A percentile compares a stretch with the other conserved stretches of the same genome.
These are phyloP conservation scores for Gopherus flavomarginatus DNA, from an alignment of 2,113 vertebrate species.

Conservation along the genomic window DNA sequence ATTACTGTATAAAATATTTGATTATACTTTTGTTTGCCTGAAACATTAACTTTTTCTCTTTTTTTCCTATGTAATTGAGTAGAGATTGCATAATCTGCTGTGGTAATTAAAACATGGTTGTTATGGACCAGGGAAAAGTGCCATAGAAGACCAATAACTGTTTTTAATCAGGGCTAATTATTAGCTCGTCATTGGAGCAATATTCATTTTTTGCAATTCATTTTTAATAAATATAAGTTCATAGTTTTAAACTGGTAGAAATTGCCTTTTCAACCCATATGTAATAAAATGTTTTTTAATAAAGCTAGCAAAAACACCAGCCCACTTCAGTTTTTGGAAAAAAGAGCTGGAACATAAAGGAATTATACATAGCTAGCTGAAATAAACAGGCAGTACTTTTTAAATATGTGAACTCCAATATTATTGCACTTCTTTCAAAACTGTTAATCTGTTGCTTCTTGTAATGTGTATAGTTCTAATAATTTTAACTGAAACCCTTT, in stretches of 20 bases:
- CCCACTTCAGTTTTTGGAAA: slow-evolving; percentile 55
- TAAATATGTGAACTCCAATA: slow-evolving; percentile 74
- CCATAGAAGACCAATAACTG: slow-evolving; percentile 94
- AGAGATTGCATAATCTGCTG: slow-evolving; percentile 73
- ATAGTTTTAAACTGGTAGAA: slow-evolving; percentile 58
- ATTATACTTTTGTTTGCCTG: slow-evolving; percentile 77
- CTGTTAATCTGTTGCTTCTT: slow-evolving; percentile 78
- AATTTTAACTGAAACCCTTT: slow-evolving; percentile 86
- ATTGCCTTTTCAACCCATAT: slow-evolving; percentile 59
- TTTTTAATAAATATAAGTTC: slow-evolving; percentile 73
- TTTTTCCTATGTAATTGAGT: slow-evolving; percentile 74
- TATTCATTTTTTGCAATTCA: slow-evolving; percentile 75
- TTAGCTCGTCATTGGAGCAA: slow-evolving; percentile 76
- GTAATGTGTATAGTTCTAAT: slow-evolving; percentile 82
- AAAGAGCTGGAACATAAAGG: slow-evolving; percentile 43
- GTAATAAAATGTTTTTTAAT: slow-evolving; percentile 68
- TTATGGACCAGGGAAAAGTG: slow-evolving; percentile 89
- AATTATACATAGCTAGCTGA: slow-evolving; percentile 53
- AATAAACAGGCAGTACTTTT: slow-evolving; percentile 77
- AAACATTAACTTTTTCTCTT: slow-evolving; percentile 69
- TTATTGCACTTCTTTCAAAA: slow-evolving; percentile 80
- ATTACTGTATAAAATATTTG: slow-evolving; percentile 76
- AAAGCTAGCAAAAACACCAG: slow-evolving; percentile 72
- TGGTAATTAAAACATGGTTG: slow-evolving; percentile 78
- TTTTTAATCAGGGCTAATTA: slow-evolving; percentile 80